Base-by-base conservation (phyloP, 2,888 invertebrate species). In the Cerastis rubricosa region DNA sequence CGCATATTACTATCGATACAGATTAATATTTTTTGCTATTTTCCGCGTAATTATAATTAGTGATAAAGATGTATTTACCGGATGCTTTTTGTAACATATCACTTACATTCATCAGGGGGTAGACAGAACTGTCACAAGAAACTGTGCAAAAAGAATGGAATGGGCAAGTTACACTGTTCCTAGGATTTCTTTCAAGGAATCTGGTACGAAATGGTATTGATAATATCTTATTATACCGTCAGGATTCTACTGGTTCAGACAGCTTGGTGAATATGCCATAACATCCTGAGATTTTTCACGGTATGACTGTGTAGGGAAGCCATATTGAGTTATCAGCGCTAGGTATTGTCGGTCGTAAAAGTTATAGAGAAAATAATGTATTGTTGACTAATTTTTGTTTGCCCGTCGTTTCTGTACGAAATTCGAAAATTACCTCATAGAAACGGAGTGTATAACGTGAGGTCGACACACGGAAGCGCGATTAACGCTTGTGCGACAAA, bases 21-120 rank as follows among this genome's bases (percentile, higher is more conserved):
- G 81, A 85, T 84, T 82, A 76, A 87, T 88, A 88, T 81, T 77
- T 82, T 86, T 86, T 77, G 68, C 81, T 79, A 80, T 85, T 85
- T 87, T 85, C 85, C 71, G 4, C 67, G 80, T 83, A 87, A 83
- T 86, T 85, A 88, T 78, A 87, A 88, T 85, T 78, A 85, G 73
- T 74, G 71, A 81, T 83, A 83, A 81, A 85, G 78, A 86, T 73
- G 81, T 84, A 73, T 17, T 74, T 77, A 76, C 66, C 12, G 68
- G 25, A 45, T 64, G n/a, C n/a, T 85, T 83, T 68, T 78, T 70
- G 71, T 75, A 35, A 57, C 54, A 78, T 82, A 88, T 88, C 82
- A 79, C 84, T 84, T 76, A 87, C 85, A 71, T 87, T 85, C 59
- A 73, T 74, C 80, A 22, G 22, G 47, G 47, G 29, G 64, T 54